phyloP scores from a whole-genome alignment of 2,113 vertebrate species.

The Microtus montanus region DNA sequence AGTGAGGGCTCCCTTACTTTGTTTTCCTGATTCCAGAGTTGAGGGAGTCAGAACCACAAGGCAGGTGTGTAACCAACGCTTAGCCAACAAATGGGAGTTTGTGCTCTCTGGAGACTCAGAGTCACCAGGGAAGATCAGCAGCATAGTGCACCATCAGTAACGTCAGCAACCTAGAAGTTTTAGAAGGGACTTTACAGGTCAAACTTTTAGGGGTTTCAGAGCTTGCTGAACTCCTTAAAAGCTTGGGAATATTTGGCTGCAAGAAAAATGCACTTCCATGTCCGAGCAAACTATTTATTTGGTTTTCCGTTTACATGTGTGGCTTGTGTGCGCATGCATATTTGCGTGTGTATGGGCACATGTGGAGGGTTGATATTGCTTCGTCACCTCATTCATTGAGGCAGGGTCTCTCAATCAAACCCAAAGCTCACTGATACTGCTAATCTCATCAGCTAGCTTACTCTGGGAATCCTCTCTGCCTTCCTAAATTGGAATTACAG shows the following conservation, averaged over 20 bases:
- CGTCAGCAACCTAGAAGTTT: not conserved
- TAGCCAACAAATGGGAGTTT: not conserved
- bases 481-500: no score
- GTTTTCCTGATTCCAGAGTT: not conserved
- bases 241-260: not conserved
- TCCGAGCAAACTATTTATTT: not conserved
- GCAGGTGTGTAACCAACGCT: not conserved
- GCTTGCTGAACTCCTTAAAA: slow-evolving; percentile 4
- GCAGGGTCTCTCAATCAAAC: not conserved
- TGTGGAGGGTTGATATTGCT: not conserved
- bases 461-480: not conserved
- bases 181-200: not conserved
- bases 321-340: not conserved
- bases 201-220: not conserved
- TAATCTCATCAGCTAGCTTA: not conserved
- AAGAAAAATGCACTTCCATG: not conserved
- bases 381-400: not conserved
- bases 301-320: not conserved
- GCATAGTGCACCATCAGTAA: not conserved
- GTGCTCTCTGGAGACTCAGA: not conserved
- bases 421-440: not conserved
- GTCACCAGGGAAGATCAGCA: not conserved
- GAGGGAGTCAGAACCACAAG: not conserved
- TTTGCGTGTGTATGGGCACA: not conserved
- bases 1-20: not conserved